phyloP scores from a whole-genome alignment of 2,113 vertebrate species.

The Zootoca vivipara region DNA sequence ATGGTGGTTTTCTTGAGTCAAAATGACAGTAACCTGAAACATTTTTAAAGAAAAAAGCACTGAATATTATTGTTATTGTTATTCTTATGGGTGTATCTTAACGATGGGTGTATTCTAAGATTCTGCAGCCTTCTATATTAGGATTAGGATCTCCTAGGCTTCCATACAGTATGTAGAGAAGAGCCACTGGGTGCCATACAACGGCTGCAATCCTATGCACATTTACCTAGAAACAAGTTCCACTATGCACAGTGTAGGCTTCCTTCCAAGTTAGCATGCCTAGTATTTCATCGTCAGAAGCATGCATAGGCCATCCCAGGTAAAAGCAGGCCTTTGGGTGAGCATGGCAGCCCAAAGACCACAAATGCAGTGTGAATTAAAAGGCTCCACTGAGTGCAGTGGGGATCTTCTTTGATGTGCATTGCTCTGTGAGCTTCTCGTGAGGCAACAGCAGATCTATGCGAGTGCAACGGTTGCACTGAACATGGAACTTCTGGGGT shows the following conservation, averaged over 20 bases:
- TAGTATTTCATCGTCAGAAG: not conserved
- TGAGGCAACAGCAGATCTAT: too few species aligned
- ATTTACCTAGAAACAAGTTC: not conserved
- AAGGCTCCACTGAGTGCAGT: not conserved
- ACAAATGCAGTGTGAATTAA: not conserved
- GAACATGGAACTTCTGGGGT: too few species aligned
- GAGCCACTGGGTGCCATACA: not conserved
- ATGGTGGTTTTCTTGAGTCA: too few species aligned
- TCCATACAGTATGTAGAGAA: not conserved
- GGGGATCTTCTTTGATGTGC: not conserved
- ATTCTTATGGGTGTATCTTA: too few species aligned
- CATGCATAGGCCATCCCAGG: not conserved
- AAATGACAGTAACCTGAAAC: too few species aligned
- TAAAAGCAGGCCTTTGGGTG: not conserved
- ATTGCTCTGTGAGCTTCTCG: not conserved
- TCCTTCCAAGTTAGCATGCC: not conserved
- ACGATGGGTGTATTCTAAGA: not conserved
- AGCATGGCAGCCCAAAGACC: not conserved
- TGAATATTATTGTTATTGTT: too few species aligned
- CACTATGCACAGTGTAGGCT: not conserved
- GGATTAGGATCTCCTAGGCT: too few species aligned
- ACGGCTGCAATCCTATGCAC: not conserved
- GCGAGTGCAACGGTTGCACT: too few species aligned
- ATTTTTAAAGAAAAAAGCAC: too few species aligned
- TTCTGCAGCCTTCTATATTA: not conserved